Evolutionary conservation across 2,113 vertebrate genomes (phyloP).

Genomic region (Parus major): DNA sequence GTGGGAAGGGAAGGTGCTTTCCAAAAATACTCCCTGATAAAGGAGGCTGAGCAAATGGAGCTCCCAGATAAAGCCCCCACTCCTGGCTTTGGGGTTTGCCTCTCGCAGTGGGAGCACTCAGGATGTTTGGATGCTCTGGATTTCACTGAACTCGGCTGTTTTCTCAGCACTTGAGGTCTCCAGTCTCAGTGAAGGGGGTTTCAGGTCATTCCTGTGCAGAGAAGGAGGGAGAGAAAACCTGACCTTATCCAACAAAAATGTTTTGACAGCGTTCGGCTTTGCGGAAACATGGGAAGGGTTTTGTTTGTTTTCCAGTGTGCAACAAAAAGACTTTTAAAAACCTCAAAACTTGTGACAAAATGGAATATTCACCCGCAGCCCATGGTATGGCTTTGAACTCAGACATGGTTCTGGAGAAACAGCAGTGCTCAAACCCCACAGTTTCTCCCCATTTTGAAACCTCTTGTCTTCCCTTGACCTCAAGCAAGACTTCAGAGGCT

Average conservation of each 20-base stretch:
- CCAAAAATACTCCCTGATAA: background rate
- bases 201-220: slow-evolving; percentile 25
- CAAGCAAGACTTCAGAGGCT: slow-evolving; percentile 42
- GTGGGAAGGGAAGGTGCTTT: background rate
- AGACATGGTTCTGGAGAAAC: background rate
- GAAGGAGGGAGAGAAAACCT: slow-evolving; percentile 46
- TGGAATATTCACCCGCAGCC: slow-evolving; percentile 51
- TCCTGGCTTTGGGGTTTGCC: background rate
- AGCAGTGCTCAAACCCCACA: slow-evolving; percentile 5
- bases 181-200: background rate
- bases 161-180: background rate
- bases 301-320: slow-evolving; percentile 56
- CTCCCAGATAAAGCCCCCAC: background rate
- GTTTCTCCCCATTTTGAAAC: slow-evolving; percentile 34
- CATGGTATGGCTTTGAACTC: slow-evolving; percentile 45
- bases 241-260: slow-evolving; percentile 62
- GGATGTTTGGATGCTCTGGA: slow-evolving; percentile 36
- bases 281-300: slow-evolving; percentile 58
- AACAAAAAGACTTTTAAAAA: slow-evolving; percentile 58
- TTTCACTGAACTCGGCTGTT: slow-evolving; percentile 22
- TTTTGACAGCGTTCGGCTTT: slow-evolving; percentile 48
- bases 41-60: background rate
- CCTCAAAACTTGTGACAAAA: slow-evolving; percentile 66
- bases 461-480: slow-evolving; percentile 40
- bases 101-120: background rate